These are phyloP conservation scores for Acrocyrtus sp. DNA, from an alignment of 2,888 invertebrate species.

Conservation along the genomic window DNA sequence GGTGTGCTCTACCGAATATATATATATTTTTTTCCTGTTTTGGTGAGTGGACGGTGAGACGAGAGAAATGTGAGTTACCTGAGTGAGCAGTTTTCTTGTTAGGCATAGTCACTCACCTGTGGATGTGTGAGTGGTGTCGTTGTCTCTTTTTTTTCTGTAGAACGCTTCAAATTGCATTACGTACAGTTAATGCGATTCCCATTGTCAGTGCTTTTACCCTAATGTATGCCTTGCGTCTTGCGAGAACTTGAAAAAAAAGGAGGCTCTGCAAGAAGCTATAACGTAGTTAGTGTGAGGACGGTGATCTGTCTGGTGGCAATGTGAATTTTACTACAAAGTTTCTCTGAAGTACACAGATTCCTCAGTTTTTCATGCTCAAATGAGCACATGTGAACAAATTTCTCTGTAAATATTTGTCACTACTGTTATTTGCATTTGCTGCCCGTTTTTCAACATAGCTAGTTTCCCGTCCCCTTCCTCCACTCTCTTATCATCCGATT, in stretches of 20 bases:
- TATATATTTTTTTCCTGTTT: background rate
- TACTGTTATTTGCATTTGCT: no score
- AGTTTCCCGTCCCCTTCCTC: no score
- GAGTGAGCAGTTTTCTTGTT: background rate
- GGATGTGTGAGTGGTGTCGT: background rate
- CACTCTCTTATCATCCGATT: no score
- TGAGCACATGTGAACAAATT: conserved; percentile 24
- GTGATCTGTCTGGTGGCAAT: background rate
- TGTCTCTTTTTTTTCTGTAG: no score
- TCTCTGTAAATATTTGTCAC: background rate
- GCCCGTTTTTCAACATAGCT: no score
- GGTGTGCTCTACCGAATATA: conserved; percentile 38
- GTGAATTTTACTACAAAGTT: conserved; percentile 6
- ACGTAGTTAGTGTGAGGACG: background rate
- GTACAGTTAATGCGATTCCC: background rate
- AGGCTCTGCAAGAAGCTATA: background rate
- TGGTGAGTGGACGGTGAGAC: no score
- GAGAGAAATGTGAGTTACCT: no score
- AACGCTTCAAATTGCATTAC: no score
- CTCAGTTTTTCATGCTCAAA: conserved; percentile 18
- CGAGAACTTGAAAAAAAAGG: background rate
- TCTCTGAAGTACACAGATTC: background rate
- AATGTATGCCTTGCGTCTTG: background rate
- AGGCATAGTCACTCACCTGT: no score
- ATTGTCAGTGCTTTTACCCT: background rate